Evolutionary conservation across 2,113 vertebrate species (phyloP).

Genomic region (Sinocyclocheilus anophthalmus): DNA sequence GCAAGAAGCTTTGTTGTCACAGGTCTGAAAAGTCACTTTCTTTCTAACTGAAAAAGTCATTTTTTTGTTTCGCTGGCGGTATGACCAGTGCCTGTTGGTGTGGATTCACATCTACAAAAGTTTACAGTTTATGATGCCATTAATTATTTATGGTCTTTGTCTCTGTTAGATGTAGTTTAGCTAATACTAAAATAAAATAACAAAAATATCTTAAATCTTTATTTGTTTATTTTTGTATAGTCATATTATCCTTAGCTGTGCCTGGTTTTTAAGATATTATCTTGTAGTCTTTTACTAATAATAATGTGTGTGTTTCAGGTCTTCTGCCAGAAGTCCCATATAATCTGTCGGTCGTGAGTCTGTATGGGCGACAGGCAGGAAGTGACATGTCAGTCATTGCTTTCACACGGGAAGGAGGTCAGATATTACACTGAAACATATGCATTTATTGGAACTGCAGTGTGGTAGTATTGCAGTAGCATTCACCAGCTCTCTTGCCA

Average conservation of each 20-base stretch:
- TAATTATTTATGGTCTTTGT: background rate
- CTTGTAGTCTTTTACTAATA: background rate
- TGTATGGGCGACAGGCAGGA: conserved; percentile 48
- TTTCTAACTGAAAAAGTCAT: background rate
- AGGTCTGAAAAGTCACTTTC: conserved; percentile 27
- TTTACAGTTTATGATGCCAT: background rate
- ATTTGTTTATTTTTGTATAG: too few species aligned
- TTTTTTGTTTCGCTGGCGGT: background rate
- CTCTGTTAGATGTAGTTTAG: background rate
- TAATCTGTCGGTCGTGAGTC: conserved; percentile 63
- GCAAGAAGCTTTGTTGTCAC: conserved; percentile 56
- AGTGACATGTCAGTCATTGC: background rate
- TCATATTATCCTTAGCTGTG: background rate
- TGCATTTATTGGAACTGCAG: background rate
- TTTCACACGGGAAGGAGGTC: conserved; percentile 74
- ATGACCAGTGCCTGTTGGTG: background rate
- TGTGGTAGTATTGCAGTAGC: background rate
- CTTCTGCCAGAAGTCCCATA: conserved; percentile 66
- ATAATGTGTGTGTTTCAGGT: conserved; percentile 56
- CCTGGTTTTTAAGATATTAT: background rate
- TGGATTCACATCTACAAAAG: background rate
- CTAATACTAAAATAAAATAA: background rate
- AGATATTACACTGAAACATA: background rate
- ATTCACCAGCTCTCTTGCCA: background rate
- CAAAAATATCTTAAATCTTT: too few species aligned